Evolutionary conservation across 1,140 invertebrate genomes (phyloP).

Genomic region (Dendrolimus punctatus): DNA sequence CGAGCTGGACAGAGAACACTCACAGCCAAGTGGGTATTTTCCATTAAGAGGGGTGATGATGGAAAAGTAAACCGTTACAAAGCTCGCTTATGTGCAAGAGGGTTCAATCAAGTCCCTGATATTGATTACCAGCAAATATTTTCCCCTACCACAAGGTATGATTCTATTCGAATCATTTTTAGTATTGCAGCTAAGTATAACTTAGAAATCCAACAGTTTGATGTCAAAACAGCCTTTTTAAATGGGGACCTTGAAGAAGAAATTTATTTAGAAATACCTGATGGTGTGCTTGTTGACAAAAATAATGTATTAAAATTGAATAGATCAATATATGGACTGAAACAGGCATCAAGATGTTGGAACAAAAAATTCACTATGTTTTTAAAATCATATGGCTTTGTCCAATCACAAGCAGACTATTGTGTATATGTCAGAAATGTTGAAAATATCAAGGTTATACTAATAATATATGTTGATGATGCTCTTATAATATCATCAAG

Average conservation of each 20-base stretch:
- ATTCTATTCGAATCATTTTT: constrained; percentile 43
- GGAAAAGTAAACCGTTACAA: constrained; percentile 16
- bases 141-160: constrained; percentile 34
- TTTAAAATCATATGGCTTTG: constrained; percentile 16
- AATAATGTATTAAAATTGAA: constrained; percentile 4
- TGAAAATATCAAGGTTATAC: too few species aligned
- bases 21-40: constrained; percentile 23
- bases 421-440: constrained; percentile 17
- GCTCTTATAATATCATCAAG: too few species aligned
- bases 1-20: constrained; percentile 13
- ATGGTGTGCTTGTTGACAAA: constrained; percentile 9
- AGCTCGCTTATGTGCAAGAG: constrained; percentile 16
- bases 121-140: constrained; percentile 61
- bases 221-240: constrained; percentile 57
- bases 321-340: constrained; percentile 21
- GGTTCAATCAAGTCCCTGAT: constrained; percentile 19
- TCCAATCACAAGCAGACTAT: constrained; percentile 12
- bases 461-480: too few species aligned
- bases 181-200: constrained; percentile 29
- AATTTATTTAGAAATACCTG: constrained; percentile 40
- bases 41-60: constrained; percentile 17
- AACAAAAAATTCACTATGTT: constrained; percentile 23
- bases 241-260: constrained; percentile 40
- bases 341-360: constrained; percentile 24
- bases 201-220: constrained; percentile 42